Evolutionary conservation across 2,113 vertebrate species (phyloP), one percentile per base, ranked within the genome.

Genomic region (Cervus canadensis): DNA sequence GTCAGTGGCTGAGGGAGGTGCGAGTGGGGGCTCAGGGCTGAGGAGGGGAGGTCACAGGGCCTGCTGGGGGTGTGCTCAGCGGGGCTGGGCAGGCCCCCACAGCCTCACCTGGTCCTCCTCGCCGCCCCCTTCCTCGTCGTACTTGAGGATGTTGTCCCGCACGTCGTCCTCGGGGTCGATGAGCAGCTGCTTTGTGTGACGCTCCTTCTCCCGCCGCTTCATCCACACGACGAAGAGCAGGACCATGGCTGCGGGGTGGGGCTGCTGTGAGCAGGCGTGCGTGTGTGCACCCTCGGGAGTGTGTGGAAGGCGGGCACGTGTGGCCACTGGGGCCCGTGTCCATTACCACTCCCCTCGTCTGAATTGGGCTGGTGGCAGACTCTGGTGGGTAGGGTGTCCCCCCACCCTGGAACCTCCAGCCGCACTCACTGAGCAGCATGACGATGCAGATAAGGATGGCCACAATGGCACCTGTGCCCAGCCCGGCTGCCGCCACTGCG

Each of bases 161-260:
- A 99, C 99, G 0, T 99, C 99, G 0, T 99, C 99, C 98, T 99
- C 99, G 0, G 99, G 99, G 98, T 99, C 99, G 2, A 99, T 99
- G 30, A 99, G 99, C 62, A 99, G 99, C 99, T 99, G 99, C 98
- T 99, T 99, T 0, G 99, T 99, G 97, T 99, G 99, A 1, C 99
- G 98, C 95, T 99, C 99, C 98, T 99, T 99, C 98, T 99, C 99
- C 82, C 99, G 98, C 40, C 99, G 99, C 92, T 99, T 99, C 99
- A 99, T 99, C 99, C 99, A 99, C 97, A 99, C 98, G 84, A 99
- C 99, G 2, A 99, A 99, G 52, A 99, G 98, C 97, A 99, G 98
- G 76, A 99, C 99, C 99, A 99, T 99, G 97, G 99, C 99, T 99
- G 98, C 1, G 23, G 92, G 67, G 52, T 0, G 5, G 33, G 81